Evolutionary conservation across 2,113 vertebrate genomes (phyloP).

Genomic region (Aspidoscelis tigris): DNA sequence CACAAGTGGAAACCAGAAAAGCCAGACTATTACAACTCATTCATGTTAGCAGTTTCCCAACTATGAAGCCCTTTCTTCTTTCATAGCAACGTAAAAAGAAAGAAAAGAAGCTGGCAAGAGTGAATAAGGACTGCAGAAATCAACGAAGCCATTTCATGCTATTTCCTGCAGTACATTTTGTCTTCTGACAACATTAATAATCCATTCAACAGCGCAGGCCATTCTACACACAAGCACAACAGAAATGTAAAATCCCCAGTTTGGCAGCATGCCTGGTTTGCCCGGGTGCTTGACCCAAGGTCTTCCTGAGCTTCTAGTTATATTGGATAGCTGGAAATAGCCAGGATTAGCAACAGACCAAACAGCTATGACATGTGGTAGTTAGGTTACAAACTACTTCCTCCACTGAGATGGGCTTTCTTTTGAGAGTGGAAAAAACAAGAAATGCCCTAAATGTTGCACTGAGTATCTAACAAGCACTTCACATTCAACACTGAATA

Average conservation of each 20-base stretch:
- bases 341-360: slow-evolving; percentile 41
- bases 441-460: background rate
- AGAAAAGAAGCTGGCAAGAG: slow-evolving; percentile 27
- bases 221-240: background rate
- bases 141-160: slow-evolving; percentile 24
- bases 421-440: slow-evolving; percentile 13
- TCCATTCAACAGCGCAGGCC: slow-evolving; percentile 22
- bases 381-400: slow-evolving; percentile 59
- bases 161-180: slow-evolving; percentile 30
- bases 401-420: slow-evolving; percentile 32
- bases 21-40: slow-evolving; percentile 1
- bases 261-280: slow-evolving; percentile 44
- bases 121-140: slow-evolving; percentile 13
- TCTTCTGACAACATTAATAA: slow-evolving; percentile 51
- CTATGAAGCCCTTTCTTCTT: slow-evolving; percentile 14
- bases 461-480: background rate
- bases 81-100: background rate
- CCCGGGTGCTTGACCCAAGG: slow-evolving; percentile 48
- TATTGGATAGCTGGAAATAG: slow-evolving; percentile 49
- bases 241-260: slow-evolving; percentile 56
- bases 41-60: background rate
- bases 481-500: background rate
- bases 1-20: background rate
- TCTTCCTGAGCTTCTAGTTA: slow-evolving; percentile 57
- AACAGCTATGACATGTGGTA: slow-evolving; percentile 42